Conservation (phyloP, 2,888 invertebrate genomes). For the Melanophora roralis region DNA sequence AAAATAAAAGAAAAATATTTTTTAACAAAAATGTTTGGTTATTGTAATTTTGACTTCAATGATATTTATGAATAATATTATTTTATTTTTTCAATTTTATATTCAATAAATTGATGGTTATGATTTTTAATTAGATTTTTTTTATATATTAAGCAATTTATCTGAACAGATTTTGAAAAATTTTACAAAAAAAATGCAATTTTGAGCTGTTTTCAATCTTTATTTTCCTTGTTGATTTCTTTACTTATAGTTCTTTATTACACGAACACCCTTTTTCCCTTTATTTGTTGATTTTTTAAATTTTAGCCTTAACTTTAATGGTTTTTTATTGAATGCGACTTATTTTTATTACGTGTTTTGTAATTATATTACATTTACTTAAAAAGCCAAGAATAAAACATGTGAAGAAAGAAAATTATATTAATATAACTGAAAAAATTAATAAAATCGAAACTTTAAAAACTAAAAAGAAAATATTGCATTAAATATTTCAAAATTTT, state of each 20-base stretch:
- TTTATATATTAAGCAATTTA: too few relatives aligned
- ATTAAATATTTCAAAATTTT: conserved; percentile 55
- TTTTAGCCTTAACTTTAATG: conserved; percentile 41
- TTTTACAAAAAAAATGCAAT: conserved; percentile 45
- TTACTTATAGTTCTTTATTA: conserved; percentile 17
- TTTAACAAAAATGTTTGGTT: conserved; percentile 35
- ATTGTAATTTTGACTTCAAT: conserved; percentile 51
- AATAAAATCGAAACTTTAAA: conserved; percentile 54
- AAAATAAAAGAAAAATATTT: background rate
- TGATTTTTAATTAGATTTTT: too few relatives aligned
- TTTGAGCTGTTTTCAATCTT: conserved; percentile 45
- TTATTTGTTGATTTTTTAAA: conserved; percentile 44
- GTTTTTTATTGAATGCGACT: conserved; percentile 51
- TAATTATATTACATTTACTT: conserved; percentile 38
- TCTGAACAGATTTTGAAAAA: too few relatives aligned
- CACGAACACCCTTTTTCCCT: conserved; percentile 20
- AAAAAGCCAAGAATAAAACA: conserved; percentile 41
- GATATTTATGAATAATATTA: conserved; percentile 30
- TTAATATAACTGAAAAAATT: conserved; percentile 34
- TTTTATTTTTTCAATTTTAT: conserved; percentile 48
- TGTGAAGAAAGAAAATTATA: conserved; percentile 37
- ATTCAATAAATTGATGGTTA: conserved; percentile 20
- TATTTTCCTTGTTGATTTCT: conserved; percentile 36
- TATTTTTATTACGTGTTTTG: conserved; percentile 35
- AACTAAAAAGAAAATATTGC: conserved; percentile 43